phyloP scores from a whole-genome alignment of 1,140 invertebrate species.

The Aphidius ervi region DNA sequence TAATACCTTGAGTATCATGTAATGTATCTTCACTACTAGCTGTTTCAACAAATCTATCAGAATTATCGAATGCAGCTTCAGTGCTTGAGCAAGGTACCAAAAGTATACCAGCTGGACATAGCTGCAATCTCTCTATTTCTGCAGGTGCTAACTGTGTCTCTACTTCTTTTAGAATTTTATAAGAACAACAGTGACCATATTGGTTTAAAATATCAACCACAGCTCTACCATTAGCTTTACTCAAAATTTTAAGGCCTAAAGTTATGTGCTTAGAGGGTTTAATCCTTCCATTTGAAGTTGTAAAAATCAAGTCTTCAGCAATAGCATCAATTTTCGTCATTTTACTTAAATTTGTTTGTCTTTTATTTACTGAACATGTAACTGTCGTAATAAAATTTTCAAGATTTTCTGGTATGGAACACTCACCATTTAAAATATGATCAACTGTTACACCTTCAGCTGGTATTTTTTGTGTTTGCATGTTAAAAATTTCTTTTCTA shows the following conservation, averaged over 20 bases:
- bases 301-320: not conserved
- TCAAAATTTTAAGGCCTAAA: conserved; percentile 36
- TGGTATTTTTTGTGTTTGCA: not conserved
- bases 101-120: conserved; percentile 25
- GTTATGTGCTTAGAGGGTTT: conserved; percentile 37
- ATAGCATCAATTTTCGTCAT: not conserved
- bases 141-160: conserved; percentile 14
- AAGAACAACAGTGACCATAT: conserved; percentile 34
- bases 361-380: not conserved
- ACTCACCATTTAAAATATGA: not conserved
- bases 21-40: conserved; percentile 29
- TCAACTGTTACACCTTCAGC: not conserved
- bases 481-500: not conserved
- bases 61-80: conserved; percentile 38
- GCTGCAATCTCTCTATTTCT: not conserved
- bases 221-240: conserved; percentile 39
- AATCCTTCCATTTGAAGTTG: not conserved
- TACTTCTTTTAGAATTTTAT: conserved; percentile 27
- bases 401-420: not conserved
- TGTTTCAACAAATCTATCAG: conserved; percentile 35
- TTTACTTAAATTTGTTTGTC: not conserved
- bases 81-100: conserved; percentile 24
- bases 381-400: not conserved
- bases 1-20: conserved; percentile 32
- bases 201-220: conserved; percentile 25